These are phyloP conservation scores for Aegithalos caudatus DNA, from an alignment of 2,113 vertebrate genomes.

Conservation along the genomic window DNA sequence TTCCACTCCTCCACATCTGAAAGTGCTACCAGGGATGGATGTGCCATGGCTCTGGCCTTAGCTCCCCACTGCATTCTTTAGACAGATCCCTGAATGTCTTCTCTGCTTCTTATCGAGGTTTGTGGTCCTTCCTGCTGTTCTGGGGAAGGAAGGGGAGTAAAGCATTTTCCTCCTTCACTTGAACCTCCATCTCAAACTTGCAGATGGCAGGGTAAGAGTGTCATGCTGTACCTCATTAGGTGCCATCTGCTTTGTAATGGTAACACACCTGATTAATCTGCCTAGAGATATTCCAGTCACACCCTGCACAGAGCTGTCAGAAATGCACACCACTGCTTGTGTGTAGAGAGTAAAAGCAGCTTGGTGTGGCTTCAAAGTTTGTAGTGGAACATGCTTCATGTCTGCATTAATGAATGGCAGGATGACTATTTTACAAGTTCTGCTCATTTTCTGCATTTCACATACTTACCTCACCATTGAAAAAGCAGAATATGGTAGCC, in stretches of 20 bases:
- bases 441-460: neutral
- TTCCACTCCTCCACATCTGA: neutral
- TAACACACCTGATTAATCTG: neutral
- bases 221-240: neutral
- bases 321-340: neutral
- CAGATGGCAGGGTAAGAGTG: neutral
- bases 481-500: constrained; percentile 97
- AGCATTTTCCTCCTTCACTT: neutral
- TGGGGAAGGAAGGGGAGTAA: neutral
- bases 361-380: neutral
- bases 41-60: neutral
- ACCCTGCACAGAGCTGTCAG: neutral
- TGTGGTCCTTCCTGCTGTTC: neutral
- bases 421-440: neutral
- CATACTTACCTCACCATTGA: constrained; percentile 90
- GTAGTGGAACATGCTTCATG: accelerated
- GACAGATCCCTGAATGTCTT: neutral
- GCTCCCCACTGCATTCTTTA: neutral
- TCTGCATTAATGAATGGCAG: neutral
- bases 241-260: neutral
- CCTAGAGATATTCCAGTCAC: neutral
- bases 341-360: neutral
- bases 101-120: neutral
- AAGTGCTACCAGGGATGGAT: neutral
- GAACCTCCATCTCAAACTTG: neutral